phyloP scores from a whole-genome alignment of 2,113 vertebrate genomes.

The Panthera uncia region DNA sequence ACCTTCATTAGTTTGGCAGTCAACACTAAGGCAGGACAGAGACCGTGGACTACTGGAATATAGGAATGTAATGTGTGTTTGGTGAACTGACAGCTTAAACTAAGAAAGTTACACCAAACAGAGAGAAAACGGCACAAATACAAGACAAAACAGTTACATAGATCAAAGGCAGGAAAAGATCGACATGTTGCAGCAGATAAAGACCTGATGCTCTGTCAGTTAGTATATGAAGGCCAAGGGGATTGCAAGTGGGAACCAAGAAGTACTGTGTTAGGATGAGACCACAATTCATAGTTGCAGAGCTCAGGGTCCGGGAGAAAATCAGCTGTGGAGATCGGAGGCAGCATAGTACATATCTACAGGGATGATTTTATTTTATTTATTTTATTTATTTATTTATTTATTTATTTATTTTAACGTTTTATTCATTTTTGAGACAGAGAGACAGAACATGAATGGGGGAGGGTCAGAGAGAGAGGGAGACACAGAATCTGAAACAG shows the following conservation, averaged over 20 bases:
- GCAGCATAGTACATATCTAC: too few relatives aligned
- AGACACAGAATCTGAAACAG: too few relatives aligned
- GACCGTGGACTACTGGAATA: not conserved
- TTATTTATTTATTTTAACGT: too few relatives aligned
- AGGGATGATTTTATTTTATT: not conserved
- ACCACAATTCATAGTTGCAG: not conserved
- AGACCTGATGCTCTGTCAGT: not conserved
- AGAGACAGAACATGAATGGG: too few relatives aligned
- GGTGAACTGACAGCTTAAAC: not conserved
- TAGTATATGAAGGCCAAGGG: not conserved
- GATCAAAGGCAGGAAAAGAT: not conserved
- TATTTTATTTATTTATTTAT: too few relatives aligned
- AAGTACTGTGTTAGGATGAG: not conserved
- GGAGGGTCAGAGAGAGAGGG: too few relatives aligned
- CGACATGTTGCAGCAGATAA: not conserved
- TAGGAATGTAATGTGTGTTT: not conserved
- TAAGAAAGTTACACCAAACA: not conserved
- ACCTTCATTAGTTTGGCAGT: not conserved
- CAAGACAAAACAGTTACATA: not conserved
- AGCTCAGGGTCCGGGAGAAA: not conserved
- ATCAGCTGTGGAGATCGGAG: not conserved
- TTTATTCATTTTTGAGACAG: too few relatives aligned
- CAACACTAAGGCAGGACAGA: not conserved
- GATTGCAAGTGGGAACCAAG: fast-evolving
- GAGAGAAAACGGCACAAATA: not conserved